Evolutionary conservation across 2,113 vertebrate species (phyloP).

Genomic region (Antennarius striatus): DNA sequence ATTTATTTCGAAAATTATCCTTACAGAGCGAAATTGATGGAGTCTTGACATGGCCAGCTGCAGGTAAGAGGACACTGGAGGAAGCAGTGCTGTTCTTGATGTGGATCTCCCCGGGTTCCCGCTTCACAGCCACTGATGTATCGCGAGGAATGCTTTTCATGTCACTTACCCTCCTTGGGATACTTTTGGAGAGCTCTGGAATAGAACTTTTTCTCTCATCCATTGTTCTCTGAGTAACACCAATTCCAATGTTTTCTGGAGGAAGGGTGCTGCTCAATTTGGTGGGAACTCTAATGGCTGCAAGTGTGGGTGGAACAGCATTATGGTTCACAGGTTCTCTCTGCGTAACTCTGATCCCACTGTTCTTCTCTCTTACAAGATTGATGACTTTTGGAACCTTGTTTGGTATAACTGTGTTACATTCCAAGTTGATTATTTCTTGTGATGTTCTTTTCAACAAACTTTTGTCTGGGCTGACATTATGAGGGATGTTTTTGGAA

Average conservation of each 20-base stretch:
- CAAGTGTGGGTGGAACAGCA: not conserved
- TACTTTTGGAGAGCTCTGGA: constrained; percentile 20
- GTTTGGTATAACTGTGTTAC: constrained; percentile 24
- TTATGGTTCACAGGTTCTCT: constrained; percentile 12
- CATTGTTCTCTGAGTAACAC: constrained; percentile 30
- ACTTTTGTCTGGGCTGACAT: constrained; percentile 33
- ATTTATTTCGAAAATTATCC: constrained; percentile 18
- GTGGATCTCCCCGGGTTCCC: constrained; percentile 36
- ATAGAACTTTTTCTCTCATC: constrained; percentile 42
- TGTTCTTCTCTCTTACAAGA: constrained; percentile 32
- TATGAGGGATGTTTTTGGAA: constrained; percentile 25
- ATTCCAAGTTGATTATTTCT: constrained; percentile 60
- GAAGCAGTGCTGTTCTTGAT: constrained; percentile 29
- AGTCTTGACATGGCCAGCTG: constrained; percentile 24
- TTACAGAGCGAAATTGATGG: constrained; percentile 8
- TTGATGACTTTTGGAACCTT: constrained; percentile 55
- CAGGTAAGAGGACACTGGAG: constrained; percentile 9
- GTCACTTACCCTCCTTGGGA: constrained; percentile 22
- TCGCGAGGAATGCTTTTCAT: constrained; percentile 26
- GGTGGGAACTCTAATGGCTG: constrained; percentile 11
- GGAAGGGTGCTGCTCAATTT: constrained; percentile 16
- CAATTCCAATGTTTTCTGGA: constrained; percentile 13
- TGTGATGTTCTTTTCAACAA: constrained; percentile 47
- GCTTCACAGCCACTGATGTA: constrained; percentile 41
- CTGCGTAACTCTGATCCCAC: constrained; percentile 25